These are phyloP conservation scores for Nematostella vectensis DNA, from an alignment of 92 coral and sea anemone species.

Conservation along the genomic window DNA sequence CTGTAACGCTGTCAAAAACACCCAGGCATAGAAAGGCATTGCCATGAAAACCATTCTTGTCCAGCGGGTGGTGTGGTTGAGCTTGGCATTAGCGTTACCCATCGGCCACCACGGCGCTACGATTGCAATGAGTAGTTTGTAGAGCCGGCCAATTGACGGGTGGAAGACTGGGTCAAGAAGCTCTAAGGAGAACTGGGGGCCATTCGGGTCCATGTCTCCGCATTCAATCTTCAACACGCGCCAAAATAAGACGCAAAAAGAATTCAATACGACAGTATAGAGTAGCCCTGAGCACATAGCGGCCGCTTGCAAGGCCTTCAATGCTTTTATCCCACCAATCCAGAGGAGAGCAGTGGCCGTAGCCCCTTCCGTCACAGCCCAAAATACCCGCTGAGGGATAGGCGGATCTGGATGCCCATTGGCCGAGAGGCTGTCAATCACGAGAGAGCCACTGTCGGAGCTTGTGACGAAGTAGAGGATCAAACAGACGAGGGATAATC, in stretches of 20 bases:
- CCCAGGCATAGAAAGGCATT: slow-evolving; percentile 55
- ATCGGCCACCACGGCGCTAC: slow-evolving; percentile 68
- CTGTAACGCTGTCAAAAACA: slow-evolving; percentile 36
- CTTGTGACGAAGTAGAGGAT: slow-evolving; percentile 84
- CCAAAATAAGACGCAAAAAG: slow-evolving; percentile 67
- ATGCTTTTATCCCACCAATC: slow-evolving; percentile 55
- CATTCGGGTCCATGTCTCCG: slow-evolving; percentile 53
- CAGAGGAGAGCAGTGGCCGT: slow-evolving; percentile 74
- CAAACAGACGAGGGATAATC: slow-evolving; percentile 52
- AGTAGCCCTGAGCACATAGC: slow-evolving; percentile 65
- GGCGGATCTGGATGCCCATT: slow-evolving; percentile 88
- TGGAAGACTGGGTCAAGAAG: slow-evolving; percentile 36
- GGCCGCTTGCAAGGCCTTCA: slow-evolving; percentile 58
- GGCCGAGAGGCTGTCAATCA: slow-evolving; percentile 80
- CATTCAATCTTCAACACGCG: slow-evolving; percentile 58
- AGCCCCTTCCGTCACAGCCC: slow-evolving; percentile 93
- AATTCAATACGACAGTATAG: slow-evolving; percentile 45
- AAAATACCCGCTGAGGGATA: slow-evolving; percentile 63
- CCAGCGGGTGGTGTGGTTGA: slow-evolving; percentile 22
- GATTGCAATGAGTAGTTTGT: slow-evolving; percentile 30
- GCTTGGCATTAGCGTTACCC: slow-evolving; percentile 51
- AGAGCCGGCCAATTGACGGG: slow-evolving; percentile 8
- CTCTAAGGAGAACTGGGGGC: slow-evolving; percentile 29
- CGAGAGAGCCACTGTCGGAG: slow-evolving; percentile 86
- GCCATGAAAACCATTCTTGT: slow-evolving; percentile 52